A percentile compares a stretch with the other conserved stretches of the same genome.
These are phyloP conservation scores for Mesorhabditis sp. DNA, from an alignment of 2,888 invertebrate species.

Conservation along the genomic window DNA sequence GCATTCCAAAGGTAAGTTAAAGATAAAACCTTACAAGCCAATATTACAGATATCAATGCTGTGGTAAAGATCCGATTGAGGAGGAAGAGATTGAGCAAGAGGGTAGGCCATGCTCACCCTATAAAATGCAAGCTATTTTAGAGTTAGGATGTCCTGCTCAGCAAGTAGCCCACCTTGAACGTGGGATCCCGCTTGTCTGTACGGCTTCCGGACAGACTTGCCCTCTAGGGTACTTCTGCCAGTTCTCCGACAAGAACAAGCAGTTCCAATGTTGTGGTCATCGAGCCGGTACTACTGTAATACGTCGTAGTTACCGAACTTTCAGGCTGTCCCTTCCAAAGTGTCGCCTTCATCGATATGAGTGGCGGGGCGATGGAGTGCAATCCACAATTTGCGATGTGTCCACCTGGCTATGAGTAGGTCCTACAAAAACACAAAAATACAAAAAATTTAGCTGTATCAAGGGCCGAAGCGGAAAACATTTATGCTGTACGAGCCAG, in stretches of 20 bases:
- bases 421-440: not conserved
- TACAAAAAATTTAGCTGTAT: not conserved
- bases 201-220: constrained; percentile 37
- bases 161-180: constrained; percentile 43
- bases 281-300: constrained; percentile 24
- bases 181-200: constrained; percentile 30
- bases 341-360: constrained; percentile 46
- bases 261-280: constrained; percentile 51
- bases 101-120: constrained; percentile 15
- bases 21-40: not conserved
- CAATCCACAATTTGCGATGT: constrained; percentile 14
- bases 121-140: constrained; percentile 15
- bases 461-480: not conserved
- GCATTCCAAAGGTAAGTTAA: constrained; percentile 39
- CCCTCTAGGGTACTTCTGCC: constrained; percentile 51
- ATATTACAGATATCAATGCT: constrained; percentile 38
- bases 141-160: constrained; percentile 46
- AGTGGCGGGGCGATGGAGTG: constrained; percentile 43
- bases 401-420: constrained; percentile 4
- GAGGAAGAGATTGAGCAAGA: constrained; percentile 44
- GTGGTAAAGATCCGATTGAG: constrained; percentile 51
- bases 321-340: constrained; percentile 42
- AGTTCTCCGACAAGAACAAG: constrained; percentile 50
- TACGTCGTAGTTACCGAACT: not conserved
- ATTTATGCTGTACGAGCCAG: not conserved